Base-by-base conservation (phyloP, 2,797 vertebrate species). In the Dicrostonyx torquatus region DNA sequence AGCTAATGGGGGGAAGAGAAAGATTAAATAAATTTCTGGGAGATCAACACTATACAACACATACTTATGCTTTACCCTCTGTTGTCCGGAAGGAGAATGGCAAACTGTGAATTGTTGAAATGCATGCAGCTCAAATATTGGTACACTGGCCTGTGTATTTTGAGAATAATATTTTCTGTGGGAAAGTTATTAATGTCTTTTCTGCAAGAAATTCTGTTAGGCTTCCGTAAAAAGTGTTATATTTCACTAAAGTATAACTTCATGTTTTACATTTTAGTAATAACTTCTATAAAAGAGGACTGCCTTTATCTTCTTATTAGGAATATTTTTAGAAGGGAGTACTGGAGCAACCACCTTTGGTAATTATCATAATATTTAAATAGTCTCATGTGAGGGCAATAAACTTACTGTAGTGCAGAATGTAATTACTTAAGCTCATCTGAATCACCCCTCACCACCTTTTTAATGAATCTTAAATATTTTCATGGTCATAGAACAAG, bases 1-100 rank as follows among this genome's bases (percentile, higher is more conserved):
- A 97, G 98, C 99, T 99, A 97, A 97, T 98, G 70, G n/a, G 34
- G 43, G 92, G 84, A 97, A 96, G 98, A 97, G 97, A 97, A 94
- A 97, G 97, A 98, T 97, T 97, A 94, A 97, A 97, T 97, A 93
- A 96, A 97, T 96, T 98, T 98, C 95, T 96, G 94, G 72, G 78
- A 96, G 82, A 97, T 50, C 77, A 95, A 97, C 97, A 72, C 94
- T 79, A 97, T 94, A 94, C 79, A 94, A 90, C 90, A 91, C 95
- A 94, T 97, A 95, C 90, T 97, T 94, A 97, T 89, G 94, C 91
- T 87, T 98, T 98, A 95, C 88, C 96, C 97, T 96, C 92, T 97
- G 87, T 88, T 95, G 94, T 91, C 85, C 92, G 82, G 88, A 86
- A 97, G 55, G 53, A 96, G 76, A 95, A 94, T 29, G 91, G 79